Percentiles rank a stretch among this genome's conserved stretches.
These are phyloP conservation scores for Anisognathus igniventris DNA, from an alignment of 2,797 vertebrate genomes.

Conservation along the genomic window DNA sequence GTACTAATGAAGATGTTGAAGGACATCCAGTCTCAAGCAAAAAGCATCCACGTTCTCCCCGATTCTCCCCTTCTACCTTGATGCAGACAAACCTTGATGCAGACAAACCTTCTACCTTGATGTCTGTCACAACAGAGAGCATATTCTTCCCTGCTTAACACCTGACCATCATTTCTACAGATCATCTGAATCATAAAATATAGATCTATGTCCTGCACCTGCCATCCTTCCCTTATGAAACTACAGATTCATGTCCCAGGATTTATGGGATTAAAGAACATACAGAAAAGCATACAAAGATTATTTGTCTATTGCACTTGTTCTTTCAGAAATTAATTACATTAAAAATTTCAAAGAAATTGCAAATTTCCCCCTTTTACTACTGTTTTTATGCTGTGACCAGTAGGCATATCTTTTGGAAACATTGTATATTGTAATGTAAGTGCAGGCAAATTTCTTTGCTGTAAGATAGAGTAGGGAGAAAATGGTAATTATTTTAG, in stretches of 20 bases:
- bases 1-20: background rate
- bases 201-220: accelerated
- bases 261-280: background rate
- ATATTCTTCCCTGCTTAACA: background rate
- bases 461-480: background rate
- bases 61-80: background rate
- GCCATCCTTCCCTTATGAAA: background rate
- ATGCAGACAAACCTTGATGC: background rate
- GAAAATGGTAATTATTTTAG: background rate
- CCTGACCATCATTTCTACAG: background rate
- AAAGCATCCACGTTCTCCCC: background rate
- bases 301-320: background rate
- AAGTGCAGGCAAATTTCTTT: background rate
- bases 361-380: background rate
- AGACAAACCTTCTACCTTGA: background rate
- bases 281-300: background rate
- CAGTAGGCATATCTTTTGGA: background rate
- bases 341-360: background rate
- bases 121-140: background rate
- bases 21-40: background rate
- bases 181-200: background rate
- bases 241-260: background rate
- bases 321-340: background rate
- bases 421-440: background rate
- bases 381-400: background rate